A percentile compares a stretch with the other conserved stretches of the same genome.
Conservation (phyloP, 2,888 invertebrate genomes). For the Gasteruption jaculator region DNA sequence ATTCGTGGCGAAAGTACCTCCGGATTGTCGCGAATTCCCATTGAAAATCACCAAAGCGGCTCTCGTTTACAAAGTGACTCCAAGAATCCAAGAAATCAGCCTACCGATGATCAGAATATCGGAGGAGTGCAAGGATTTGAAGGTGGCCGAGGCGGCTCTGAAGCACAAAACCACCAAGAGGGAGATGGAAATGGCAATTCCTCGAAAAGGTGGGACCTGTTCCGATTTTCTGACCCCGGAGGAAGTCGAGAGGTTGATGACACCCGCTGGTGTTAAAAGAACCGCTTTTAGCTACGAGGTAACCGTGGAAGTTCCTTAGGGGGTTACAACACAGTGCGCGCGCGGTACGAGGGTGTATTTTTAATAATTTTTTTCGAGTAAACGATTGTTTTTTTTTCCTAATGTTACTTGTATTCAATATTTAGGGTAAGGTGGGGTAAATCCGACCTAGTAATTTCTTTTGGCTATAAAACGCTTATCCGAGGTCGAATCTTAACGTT, state of each 20-base stretch:
- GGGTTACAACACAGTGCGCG: too few species aligned
- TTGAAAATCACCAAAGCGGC: constrained; percentile 25
- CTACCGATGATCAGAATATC: constrained; percentile 19
- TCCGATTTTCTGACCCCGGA: constrained; percentile 26
- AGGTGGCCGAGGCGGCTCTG: constrained; percentile 7
- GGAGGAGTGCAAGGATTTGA: constrained; percentile 20
- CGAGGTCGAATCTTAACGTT: too few species aligned
- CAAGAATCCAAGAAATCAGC: constrained; percentile 27
- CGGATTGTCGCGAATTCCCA: constrained; percentile 25
- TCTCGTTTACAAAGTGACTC: constrained; percentile 27
- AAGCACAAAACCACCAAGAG: constrained; percentile 11
- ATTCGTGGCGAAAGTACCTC: constrained; percentile 17
- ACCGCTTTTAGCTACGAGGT: constrained; percentile 32
- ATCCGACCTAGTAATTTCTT: too few species aligned
- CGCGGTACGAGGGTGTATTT: too few species aligned
- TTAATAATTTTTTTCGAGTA: too few species aligned
- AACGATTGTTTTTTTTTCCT: background rate
- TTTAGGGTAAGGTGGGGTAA: too few species aligned
- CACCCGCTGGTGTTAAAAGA: constrained; percentile 25
- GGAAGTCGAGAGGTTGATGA: constrained; percentile 27
- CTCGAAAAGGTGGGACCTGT: too few species aligned
- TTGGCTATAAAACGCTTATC: too few species aligned
- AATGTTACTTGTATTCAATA: constrained; percentile 2
- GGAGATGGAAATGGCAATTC: constrained; percentile 11
- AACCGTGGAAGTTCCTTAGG: too few species aligned